These are phyloP conservation scores for Balanococcus diminutus DNA, from an alignment of 2,888 invertebrate genomes.

Conservation along the genomic window DNA sequence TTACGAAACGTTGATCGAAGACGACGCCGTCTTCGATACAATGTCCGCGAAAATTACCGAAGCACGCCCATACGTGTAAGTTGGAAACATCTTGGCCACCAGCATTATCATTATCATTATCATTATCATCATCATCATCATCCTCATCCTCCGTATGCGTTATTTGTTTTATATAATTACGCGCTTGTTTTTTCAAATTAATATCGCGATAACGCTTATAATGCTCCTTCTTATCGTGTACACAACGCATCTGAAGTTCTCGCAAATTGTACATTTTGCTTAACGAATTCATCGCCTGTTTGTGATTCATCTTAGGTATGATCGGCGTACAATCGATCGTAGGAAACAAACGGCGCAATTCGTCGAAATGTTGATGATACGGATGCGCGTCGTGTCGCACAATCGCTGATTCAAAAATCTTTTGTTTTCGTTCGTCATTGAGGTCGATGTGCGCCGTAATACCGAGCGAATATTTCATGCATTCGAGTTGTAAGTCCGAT, in stretches of 20 bases:
- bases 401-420: not conserved
- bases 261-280: not conserved
- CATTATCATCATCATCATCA: too few relatives aligned
- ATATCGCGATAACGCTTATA: not conserved
- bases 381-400: not conserved
- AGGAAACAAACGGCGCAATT: not conserved
- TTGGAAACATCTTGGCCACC: not conserved
- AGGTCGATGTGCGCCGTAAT: not conserved
- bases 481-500: not conserved
- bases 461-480: not conserved
- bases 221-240: not conserved
- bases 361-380: not conserved
- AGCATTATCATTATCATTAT: too few relatives aligned
- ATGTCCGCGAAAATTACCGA: not conserved
- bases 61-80: not conserved
- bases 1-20: not conserved
- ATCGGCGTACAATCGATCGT: not conserved
- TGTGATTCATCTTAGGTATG: not conserved
- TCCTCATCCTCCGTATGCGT: too few relatives aligned
- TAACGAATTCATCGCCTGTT: not conserved
- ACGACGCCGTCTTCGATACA: slow-evolving; percentile 9
- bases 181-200: not conserved
- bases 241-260: not conserved
- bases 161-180: too few relatives aligned
- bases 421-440: not conserved